phyloP scores from a whole-genome alignment of 2,113 vertebrate species.

The Steatornis caripensis region DNA sequence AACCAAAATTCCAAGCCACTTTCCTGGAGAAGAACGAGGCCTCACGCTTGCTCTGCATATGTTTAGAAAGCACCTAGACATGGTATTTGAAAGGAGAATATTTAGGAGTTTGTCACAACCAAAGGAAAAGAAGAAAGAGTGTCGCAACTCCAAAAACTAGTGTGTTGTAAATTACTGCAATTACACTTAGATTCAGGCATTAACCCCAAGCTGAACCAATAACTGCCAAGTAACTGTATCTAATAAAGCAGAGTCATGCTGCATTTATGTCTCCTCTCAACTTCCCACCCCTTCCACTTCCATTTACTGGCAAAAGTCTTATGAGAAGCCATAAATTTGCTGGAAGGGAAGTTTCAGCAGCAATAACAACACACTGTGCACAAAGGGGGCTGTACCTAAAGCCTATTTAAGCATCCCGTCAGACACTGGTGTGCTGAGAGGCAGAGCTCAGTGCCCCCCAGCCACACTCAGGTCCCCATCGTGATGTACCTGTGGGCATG shows the following conservation, averaged over 20 bases:
- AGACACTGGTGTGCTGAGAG: background rate
- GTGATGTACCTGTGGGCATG: accelerated
- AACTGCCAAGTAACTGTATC: background rate
- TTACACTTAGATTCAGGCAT: background rate
- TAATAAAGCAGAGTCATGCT: background rate
- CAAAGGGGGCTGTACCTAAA: background rate
- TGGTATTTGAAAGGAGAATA: background rate
- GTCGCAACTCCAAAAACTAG: background rate
- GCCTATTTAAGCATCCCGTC: background rate
- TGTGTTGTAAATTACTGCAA: background rate
- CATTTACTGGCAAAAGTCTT: background rate
- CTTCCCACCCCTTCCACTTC: background rate
- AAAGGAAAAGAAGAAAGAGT: background rate
- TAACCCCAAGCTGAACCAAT: background rate
- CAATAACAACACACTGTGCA: background rate
- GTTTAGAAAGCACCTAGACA: conserved; percentile 2
- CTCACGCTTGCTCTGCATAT: background rate
- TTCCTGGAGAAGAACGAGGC: background rate
- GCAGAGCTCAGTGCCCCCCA: background rate
- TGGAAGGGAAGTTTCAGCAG: background rate
- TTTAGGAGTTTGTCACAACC: background rate
- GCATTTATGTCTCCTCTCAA: background rate
- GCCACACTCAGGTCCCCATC: background rate
- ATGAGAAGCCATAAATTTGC: background rate
- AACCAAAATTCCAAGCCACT: background rate